Conservation (phyloP, 2,888 invertebrate genomes). For the Altica lythri region DNA sequence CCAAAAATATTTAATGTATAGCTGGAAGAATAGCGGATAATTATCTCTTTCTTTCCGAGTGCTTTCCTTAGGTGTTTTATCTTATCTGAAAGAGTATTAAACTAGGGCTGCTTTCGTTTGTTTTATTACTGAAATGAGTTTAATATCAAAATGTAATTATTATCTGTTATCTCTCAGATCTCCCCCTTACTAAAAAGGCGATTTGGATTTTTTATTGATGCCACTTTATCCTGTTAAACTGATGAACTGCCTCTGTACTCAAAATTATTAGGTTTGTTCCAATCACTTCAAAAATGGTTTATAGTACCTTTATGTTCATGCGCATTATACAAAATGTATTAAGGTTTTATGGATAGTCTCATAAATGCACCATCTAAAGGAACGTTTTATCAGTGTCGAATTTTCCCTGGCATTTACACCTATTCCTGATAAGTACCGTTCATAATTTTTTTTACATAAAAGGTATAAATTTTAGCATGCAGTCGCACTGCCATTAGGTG, state of each 20-base stretch:
- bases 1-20: conserved; percentile 31
- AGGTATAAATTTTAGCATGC: no score
- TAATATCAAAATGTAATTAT: conserved; percentile 43
- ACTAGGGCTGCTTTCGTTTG: conserved; percentile 37
- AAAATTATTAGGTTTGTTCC: no score
- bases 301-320: no score
- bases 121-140: conserved; percentile 42
- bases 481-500: no score
- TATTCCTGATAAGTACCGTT: no score
- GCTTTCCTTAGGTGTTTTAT: conserved; percentile 36
- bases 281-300: no score
- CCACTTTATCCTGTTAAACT: conserved; percentile 21
- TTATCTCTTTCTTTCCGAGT: conserved; percentile 35
- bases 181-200: conserved; percentile 25
- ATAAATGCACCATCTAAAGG: no score
- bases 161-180: conserved; percentile 39
- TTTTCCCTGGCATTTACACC: no score
- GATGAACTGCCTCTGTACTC: conserved; percentile 19
- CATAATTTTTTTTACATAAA: no score
- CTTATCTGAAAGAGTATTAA: conserved; percentile 40
- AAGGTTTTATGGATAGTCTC: no score
- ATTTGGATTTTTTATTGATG: conserved; percentile 31
- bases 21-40: conserved; percentile 30
- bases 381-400: no score
- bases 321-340: no score